Conservation (phyloP, 2,797 vertebrate species). For the Acestrorhynchus altus region DNA sequence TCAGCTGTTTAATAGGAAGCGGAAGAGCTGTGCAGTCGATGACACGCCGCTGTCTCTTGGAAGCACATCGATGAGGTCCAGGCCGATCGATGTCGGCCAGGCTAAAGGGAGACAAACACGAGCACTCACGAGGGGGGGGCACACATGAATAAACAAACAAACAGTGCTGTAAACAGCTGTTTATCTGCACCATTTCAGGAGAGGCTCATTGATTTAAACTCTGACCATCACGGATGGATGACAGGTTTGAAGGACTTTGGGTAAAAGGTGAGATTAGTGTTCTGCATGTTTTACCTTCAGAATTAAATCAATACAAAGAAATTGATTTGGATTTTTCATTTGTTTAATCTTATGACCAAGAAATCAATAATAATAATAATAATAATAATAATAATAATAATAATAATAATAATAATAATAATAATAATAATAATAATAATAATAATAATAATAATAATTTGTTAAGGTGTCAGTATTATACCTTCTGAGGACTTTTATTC, state of each 20-base stretch:
- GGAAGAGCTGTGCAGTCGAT: slow-evolving; percentile 32
- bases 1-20: slow-evolving; percentile 42
- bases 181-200: slow-evolving; percentile 10
- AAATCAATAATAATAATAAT: too few species aligned
- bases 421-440: too few species aligned
- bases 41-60: slow-evolving; percentile 27
- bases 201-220: slow-evolving; percentile 21
- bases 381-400: too few species aligned
- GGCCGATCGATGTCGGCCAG: slow-evolving; percentile 46
- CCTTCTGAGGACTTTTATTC: too few species aligned
- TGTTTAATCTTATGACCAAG: too few species aligned
- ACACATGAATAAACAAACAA: slow-evolving; percentile 47
- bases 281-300: background rate
- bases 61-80: slow-evolving; percentile 43
- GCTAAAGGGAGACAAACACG: slow-evolving; percentile 52
- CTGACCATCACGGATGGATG: background rate
- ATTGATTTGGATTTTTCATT: too few species aligned
- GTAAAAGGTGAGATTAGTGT: background rate
- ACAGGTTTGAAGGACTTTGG: background rate
- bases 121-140: slow-evolving; percentile 7
- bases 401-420: too few species aligned
- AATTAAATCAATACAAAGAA: too few species aligned
- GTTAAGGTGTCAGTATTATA: too few species aligned
- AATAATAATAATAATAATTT: too few species aligned
- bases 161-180: slow-evolving; percentile 28